Conservation (phyloP, 2,113 vertebrate species). For the Alligator sinensis region DNA sequence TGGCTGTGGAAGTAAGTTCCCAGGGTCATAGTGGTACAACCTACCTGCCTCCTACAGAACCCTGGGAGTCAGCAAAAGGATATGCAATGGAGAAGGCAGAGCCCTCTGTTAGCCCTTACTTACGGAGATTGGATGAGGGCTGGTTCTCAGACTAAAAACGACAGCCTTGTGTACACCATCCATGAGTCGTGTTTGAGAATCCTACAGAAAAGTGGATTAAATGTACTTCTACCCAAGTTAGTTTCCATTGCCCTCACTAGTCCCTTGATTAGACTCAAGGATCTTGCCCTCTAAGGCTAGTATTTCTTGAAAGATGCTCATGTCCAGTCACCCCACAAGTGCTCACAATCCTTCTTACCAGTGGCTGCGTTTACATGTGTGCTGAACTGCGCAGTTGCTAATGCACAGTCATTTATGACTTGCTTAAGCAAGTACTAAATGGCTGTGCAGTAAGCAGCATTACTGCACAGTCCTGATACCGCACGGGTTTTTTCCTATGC, state of each 20-base stretch:
- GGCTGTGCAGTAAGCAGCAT: too few relatives aligned
- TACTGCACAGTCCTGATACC: too few relatives aligned
- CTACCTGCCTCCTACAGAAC: background rate
- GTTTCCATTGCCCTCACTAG: background rate
- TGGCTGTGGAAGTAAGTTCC: constrained; percentile 23
- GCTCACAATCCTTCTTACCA: too few relatives aligned
- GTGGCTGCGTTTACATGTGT: too few relatives aligned
- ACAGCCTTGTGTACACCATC: background rate
- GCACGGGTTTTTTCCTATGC: too few relatives aligned
- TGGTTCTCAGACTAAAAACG: background rate
- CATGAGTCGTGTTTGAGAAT: background rate
- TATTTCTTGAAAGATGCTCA: background rate
- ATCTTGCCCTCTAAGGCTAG: background rate
- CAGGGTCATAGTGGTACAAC: background rate
- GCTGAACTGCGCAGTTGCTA: too few relatives aligned
- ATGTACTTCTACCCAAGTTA: background rate
- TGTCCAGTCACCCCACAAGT: too few relatives aligned
- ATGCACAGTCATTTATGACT: too few relatives aligned
- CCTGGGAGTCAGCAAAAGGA: background rate
- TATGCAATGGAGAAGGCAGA: background rate
- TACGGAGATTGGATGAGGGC: background rate
- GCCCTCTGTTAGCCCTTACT: background rate
- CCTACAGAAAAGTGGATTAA: background rate
- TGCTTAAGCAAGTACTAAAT: too few relatives aligned
- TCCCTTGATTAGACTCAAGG: background rate